phyloP scores from a whole-genome alignment of 2,797 vertebrate genomes.

The Tarsius wallacei region DNA sequence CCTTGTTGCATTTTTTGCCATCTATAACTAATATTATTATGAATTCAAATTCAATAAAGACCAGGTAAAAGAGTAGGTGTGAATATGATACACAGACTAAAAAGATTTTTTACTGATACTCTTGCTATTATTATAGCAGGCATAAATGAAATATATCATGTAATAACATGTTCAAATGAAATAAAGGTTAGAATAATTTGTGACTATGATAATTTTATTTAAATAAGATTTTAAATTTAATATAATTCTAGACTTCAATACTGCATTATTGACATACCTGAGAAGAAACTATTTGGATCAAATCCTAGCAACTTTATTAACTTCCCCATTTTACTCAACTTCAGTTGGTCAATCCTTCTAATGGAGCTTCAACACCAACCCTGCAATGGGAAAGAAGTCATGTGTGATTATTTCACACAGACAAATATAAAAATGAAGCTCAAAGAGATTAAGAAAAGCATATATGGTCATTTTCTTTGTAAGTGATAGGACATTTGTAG shows the following conservation, averaged over 20 bases:
- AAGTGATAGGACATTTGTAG: not conserved
- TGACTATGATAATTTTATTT: not conserved
- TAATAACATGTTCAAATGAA: not conserved
- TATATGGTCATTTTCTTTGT: not conserved
- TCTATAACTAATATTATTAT: not conserved
- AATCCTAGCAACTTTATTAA: not conserved
- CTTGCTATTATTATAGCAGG: not conserved
- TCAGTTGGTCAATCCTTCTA: not conserved
- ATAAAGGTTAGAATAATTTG: not conserved
- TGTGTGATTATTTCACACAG: not conserved
- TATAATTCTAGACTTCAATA: not conserved
- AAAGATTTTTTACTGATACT: not conserved
- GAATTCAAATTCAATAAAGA: not conserved
- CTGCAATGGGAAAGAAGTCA: not conserved
- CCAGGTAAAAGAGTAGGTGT: not conserved
- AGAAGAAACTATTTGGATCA: not conserved
- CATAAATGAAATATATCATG: not conserved
- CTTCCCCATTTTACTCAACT: too few relatives aligned
- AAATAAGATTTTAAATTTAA: slow-evolving; percentile 22
- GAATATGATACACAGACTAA: not conserved
- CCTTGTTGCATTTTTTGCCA: not conserved
- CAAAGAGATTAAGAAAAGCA: not conserved
- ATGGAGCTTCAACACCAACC: not conserved
- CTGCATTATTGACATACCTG: not conserved
- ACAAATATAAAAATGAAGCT: not conserved